A percentile compares a stretch with the other conserved stretches of the same genome.
These are phyloP conservation scores for Mustelus asterias DNA, from an alignment of 2,113 vertebrate species.

Conservation along the genomic window DNA sequence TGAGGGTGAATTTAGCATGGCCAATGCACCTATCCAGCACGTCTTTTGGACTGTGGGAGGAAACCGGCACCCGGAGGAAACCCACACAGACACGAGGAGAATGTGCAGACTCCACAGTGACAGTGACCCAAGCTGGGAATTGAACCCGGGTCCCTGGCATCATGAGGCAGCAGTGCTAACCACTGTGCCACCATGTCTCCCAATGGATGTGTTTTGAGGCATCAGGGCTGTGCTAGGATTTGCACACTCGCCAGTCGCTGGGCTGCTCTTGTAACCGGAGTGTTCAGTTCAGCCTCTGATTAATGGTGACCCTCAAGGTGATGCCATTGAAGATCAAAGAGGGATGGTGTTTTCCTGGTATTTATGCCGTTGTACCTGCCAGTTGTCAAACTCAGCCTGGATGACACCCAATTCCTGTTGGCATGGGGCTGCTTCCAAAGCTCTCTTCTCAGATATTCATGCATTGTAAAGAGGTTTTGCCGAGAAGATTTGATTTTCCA, in stretches of 20 bases:
- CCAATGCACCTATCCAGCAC: too few relatives aligned
- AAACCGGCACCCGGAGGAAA: too few relatives aligned
- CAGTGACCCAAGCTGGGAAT: too few relatives aligned
- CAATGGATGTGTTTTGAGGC: background rate
- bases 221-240: background rate
- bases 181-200: too few relatives aligned
- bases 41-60: too few relatives aligned
- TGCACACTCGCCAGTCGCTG: background rate
- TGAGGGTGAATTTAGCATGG: too few relatives aligned
- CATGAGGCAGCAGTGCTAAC: too few relatives aligned
- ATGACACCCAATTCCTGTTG: background rate
- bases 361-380: background rate
- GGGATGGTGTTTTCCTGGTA: background rate
- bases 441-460: background rate
- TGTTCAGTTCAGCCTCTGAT: background rate
- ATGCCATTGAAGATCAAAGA: background rate
- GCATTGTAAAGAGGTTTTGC: background rate
- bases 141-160: too few relatives aligned
- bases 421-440: background rate
- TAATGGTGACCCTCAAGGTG: background rate
- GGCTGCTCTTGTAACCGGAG: background rate
- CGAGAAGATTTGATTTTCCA: conserved; percentile 20
- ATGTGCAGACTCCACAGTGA: too few relatives aligned
- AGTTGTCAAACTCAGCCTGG: background rate
- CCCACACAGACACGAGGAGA: too few relatives aligned